phyloP scores from a whole-genome alignment of 2,888 invertebrate species.

The Drosophila mimica region DNA sequence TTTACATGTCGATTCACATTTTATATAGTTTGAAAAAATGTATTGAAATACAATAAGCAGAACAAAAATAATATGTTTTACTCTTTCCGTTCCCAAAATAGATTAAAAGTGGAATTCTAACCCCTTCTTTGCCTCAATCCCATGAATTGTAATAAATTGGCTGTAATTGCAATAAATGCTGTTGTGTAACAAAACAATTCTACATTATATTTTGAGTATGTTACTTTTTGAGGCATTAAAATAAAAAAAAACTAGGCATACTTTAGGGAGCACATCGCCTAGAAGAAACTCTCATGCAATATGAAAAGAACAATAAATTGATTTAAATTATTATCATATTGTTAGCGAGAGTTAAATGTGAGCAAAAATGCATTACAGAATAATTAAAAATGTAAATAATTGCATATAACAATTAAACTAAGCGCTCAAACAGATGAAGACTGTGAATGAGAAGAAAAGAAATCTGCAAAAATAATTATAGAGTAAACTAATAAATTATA shows the following conservation, averaged over 20 bases:
- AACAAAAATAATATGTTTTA: not conserved
- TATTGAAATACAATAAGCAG: not conserved
- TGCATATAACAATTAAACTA: not conserved
- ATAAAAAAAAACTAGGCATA: not conserved
- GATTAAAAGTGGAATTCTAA: not conserved
- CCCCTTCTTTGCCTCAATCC: not conserved
- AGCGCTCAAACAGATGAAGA: not conserved
- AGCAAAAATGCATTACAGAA: not conserved
- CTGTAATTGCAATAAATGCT: too few relatives aligned
- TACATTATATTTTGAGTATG: accelerated
- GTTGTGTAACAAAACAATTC: not conserved
- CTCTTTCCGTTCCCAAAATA: not conserved
- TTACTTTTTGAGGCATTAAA: not conserved
- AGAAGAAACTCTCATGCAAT: not conserved
- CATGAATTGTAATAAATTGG: not conserved
- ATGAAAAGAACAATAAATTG: not conserved
- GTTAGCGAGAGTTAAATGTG: not conserved
- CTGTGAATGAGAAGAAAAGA: not conserved
- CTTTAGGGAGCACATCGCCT: not conserved
- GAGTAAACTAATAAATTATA: not conserved
- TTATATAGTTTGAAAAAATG: not conserved
- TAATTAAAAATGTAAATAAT: not conserved
- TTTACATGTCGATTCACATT: not conserved
- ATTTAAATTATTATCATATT: not conserved
- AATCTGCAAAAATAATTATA: not conserved